These are phyloP conservation scores for Biston stratarius DNA, from an alignment of 2,888 invertebrate genomes.

Conservation along the genomic window DNA sequence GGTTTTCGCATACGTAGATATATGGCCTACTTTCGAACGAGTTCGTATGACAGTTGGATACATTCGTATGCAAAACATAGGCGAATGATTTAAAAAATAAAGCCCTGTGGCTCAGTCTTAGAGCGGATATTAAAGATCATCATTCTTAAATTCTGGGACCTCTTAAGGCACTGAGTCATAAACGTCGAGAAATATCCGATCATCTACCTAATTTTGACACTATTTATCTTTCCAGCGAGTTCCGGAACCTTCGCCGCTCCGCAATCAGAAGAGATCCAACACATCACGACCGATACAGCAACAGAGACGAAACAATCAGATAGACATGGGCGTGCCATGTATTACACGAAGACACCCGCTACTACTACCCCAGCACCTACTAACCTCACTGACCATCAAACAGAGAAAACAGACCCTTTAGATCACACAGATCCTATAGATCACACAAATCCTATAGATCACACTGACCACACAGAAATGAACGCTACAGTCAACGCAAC, in stretches of 20 bases:
- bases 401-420: conserved; percentile 17
- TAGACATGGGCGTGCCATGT: conserved; percentile 74
- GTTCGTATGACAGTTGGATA: too few species aligned
- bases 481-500: conserved; percentile 51
- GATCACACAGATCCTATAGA: conserved; percentile 43
- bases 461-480: conserved; percentile 43
- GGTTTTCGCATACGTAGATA: too few species aligned
- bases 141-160: neutral
- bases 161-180: too few species aligned
- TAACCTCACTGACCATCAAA: conserved; percentile 59
- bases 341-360: conserved; percentile 69
- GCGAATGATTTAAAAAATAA: too few species aligned
- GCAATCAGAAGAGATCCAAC: conserved; percentile 70
- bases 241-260: conserved; percentile 68
- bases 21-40: too few species aligned
- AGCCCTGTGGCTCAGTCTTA: too few species aligned
- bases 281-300: conserved; percentile 61
- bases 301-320: conserved; percentile 58
- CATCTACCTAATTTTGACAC: conserved; percentile 17
- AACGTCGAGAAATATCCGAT: too few species aligned
- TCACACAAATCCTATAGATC: conserved; percentile 42
- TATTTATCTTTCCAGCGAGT: conserved; percentile 66
- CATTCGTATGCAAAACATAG: too few species aligned
- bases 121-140: too few species aligned
- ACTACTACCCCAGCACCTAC: conserved; percentile 52